phyloP scores from a whole-genome alignment of 2,113 vertebrate species.

The Albula goreensis region DNA sequence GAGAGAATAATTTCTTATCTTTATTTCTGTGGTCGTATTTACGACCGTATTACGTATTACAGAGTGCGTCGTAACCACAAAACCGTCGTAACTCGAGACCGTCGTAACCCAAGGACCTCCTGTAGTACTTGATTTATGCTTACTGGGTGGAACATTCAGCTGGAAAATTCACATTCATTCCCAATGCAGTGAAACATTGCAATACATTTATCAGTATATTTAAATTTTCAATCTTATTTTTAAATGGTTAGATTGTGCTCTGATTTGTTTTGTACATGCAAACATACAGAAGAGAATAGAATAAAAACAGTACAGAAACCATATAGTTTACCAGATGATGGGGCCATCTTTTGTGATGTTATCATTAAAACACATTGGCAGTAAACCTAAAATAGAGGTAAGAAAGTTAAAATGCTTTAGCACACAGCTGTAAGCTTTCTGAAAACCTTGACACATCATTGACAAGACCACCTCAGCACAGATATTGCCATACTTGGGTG shows the following conservation, averaged over 20 bases:
- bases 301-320: no score
- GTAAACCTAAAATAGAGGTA: no score
- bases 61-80: no score
- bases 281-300: background rate
- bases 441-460: background rate
- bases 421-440: background rate
- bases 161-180: background rate
- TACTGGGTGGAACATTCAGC: background rate
- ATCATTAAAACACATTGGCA: background rate
- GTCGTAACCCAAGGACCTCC: no score
- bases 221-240: background rate
- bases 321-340: no score
- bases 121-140: no score
- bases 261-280: background rate
- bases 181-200: background rate
- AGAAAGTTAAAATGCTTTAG: background rate
- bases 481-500: background rate
- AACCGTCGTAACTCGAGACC: no score
- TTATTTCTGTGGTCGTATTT: no score
- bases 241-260: background rate
- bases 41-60: no score
- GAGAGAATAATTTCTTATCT: no score
- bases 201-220: background rate
- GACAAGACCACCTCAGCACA: background rate
- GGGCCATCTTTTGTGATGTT: no score